Evolutionary conservation across 2,797 vertebrate species (phyloP), one percentile per base, ranked within the genome.

Genomic region (Microctenopoma lineatum): DNA sequence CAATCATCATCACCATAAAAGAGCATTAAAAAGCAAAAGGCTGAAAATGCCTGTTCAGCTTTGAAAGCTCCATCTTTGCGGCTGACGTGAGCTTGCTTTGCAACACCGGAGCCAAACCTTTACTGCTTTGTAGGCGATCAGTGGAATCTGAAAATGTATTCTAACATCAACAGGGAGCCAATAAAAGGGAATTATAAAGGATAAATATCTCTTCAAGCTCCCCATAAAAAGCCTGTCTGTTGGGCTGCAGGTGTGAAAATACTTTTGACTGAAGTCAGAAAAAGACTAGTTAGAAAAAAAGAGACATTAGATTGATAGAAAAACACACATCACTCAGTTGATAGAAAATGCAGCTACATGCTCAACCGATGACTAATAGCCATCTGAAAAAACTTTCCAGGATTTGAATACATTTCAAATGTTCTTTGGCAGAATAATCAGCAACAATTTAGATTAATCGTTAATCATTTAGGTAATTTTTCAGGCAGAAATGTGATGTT

Each of bases 371-470:
- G 64, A 81, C 27, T 84, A 69, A 81, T 41, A 27, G 1, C 56
- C 66, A 70, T 85, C 76, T 58, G 70, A 80, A 62, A 15, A 55
- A 54, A 29, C 41, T 61, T 61, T 46, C 21, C 47, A 72, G 52
- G 62, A 69, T 74, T 60, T 66, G 53, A 66, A 7, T 54, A 50
- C 48, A 66, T 79, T 54, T 55, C 61, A 72, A 62, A 72, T 66
- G 47, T 67, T 69, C 36, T 79, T 70, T 80, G 64, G 71, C 70
- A 55, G 44, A 53, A 3, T 6, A 13, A 57, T 70, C 8, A 36
- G 52, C 10, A 75, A 29, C 38, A 34, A 34, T 34, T 2, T 34
- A 34, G 32, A 34, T 34, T 34, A 34, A 1, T 8, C 7, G 32
- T 34, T 34, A 34, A 34, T 34, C 32, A 9, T 34, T 34, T 34